phyloP scores from a whole-genome alignment of 1,140 invertebrate species.

The Drosophila mayri region DNA sequence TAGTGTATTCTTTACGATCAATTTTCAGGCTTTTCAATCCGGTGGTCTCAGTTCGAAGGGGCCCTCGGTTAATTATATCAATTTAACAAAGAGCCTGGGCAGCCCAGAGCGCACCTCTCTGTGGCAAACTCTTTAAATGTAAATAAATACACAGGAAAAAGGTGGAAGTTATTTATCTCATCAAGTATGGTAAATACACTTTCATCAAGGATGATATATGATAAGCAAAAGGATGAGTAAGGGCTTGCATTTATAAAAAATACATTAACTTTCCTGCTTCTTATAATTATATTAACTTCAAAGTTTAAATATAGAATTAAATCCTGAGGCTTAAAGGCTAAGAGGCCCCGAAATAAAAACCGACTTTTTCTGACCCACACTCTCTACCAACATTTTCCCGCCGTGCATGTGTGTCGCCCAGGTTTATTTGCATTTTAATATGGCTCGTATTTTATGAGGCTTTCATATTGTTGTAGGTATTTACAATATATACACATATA shows the following conservation, averaged over 20 bases:
- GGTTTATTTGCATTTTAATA: constrained; percentile 66
- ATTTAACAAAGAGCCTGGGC: constrained; percentile 40
- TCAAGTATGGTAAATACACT: not conserved
- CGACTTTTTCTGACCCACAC: not conserved
- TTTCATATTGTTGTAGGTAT: constrained; percentile 52
- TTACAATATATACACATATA: constrained; percentile 48
- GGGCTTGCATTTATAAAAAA: too few relatives aligned
- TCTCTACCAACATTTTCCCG: not conserved
- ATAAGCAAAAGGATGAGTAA: not conserved
- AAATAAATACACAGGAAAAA: constrained; percentile 15
- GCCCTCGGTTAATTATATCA: constrained; percentile 46
- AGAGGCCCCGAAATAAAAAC: constrained; percentile 3
- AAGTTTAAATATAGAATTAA: not conserved
- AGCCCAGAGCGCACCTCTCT: constrained; percentile 15
- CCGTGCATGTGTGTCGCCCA: constrained; percentile 1
- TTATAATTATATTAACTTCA: not conserved
- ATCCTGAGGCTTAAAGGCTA: not conserved
- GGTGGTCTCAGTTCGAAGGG: constrained; percentile 12
- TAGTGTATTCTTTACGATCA: constrained; percentile 40
- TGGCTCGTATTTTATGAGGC: constrained; percentile 48
- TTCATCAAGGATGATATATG: not conserved
- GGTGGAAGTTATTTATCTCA: not conserved
- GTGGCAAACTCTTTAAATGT: constrained; percentile 10
- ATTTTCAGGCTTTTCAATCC: constrained; percentile 42
- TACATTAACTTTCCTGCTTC: not conserved